Conservation (phyloP, 2,113 vertebrate genomes). For the Mastomys natalensis region DNA sequence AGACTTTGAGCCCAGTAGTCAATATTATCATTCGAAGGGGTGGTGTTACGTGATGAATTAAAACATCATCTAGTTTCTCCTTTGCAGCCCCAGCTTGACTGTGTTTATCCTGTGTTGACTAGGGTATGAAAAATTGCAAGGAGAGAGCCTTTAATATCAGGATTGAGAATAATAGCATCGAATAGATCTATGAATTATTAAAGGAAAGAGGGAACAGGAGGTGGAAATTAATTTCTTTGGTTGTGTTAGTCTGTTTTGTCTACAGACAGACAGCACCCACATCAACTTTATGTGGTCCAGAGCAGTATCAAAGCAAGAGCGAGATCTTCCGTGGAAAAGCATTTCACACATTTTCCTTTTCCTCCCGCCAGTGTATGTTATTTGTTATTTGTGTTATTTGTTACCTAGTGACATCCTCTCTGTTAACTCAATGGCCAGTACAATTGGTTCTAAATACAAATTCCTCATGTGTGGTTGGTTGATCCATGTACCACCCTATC, state of each 20-base stretch:
- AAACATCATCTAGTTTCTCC: neutral
- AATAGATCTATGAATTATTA: neutral
- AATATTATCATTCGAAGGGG: neutral
- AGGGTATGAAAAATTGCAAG: neutral
- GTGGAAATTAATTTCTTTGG: conserved; percentile 36
- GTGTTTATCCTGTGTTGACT: neutral
- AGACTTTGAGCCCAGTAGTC: neutral
- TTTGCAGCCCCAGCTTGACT: neutral
- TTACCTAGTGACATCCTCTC: neutral
- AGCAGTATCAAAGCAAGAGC: neutral
- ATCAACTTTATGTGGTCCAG: neutral
- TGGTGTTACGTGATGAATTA: neutral
- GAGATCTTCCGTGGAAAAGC: neutral
- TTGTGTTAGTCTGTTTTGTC: neutral
- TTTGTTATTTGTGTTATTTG: neutral
- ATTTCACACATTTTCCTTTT: neutral
- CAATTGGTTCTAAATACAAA: neutral
- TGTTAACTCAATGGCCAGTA: neutral
- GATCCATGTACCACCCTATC: neutral
- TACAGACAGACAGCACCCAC: neutral
- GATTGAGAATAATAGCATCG: neutral
- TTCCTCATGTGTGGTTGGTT: neutral
- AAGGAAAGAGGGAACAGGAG: neutral
- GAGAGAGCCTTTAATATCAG: neutral
- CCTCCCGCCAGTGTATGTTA: fast-evolving